Evolutionary conservation across 2,113 vertebrate genomes (phyloP), one percentile per base, ranked within the genome.

Genomic region (Alligator sinensis): DNA sequence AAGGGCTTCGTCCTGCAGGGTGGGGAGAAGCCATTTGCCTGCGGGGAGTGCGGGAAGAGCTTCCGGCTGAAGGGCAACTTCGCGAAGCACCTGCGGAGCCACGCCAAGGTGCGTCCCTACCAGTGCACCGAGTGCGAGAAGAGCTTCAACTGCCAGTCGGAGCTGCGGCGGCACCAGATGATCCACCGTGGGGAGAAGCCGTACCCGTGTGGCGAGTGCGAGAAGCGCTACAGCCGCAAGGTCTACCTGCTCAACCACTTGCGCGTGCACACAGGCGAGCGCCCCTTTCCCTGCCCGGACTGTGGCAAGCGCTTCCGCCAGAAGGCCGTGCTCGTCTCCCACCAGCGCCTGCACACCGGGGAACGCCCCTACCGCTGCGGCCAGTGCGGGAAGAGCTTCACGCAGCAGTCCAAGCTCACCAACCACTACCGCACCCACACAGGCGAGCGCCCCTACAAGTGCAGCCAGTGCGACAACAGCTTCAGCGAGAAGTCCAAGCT

Each of bases 21-120:
- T 0, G 85, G 95, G 1, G 79, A 94, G 86, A 76, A 86, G 90
- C 95, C 94, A 60, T 92, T 92, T 78, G 90, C 83, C 1, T 92
- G 90, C 58, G 18, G 77, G 5, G 87, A 74, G 8, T 92, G 90
- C 59, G 90, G 90, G 38, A 72, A 72, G 21, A 72, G 68, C 21
- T 72, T 72, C 68, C 68, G 34, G 34, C 68, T 72, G 68, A 72
- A 72, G 68, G 68, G 68, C 18, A 38, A 72, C 24, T 72, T 72
- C 1, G 68, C 34, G 5, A 72, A 72, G 6, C 68, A 72, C 68
- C 68, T 47, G 68, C 68, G 68, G 30, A 72, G 68, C 68, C 68
- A 72, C 11, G 68, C 68, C 30, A 72, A 72, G 21, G 34, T 72
- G 18, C 68, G 68, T 30, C 68, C 82, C 3, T 6, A 2, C 6